Percentiles rank a stretch among this genome's conserved stretches.
These are phyloP conservation scores for Macrosteles quadrilineatus DNA, from an alignment of 1,140 invertebrate species.

Conservation along the genomic window DNA sequence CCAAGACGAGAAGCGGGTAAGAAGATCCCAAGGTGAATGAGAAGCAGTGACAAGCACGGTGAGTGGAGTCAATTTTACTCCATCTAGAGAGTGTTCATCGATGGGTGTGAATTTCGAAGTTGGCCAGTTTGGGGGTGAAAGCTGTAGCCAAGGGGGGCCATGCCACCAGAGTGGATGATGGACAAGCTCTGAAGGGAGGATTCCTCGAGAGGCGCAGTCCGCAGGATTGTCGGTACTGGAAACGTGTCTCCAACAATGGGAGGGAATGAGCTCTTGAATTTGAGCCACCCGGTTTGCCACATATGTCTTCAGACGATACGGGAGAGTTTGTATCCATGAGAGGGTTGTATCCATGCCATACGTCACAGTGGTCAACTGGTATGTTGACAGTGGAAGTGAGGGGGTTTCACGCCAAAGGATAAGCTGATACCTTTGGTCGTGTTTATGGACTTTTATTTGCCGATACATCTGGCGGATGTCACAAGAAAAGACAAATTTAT, in stretches of 20 bases:
- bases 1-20: neutral
- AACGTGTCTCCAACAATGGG: conserved; percentile 30
- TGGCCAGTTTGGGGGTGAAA: neutral
- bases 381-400: neutral
- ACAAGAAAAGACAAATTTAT: conserved; percentile 46
- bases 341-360: neutral
- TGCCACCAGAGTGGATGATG: conserved; percentile 32
- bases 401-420: neutral
- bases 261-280: neutral
- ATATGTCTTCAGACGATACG: neutral
- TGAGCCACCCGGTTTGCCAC: neutral
- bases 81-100: neutral
- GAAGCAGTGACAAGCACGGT: neutral
- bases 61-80: neutral
- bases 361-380: too few species aligned
- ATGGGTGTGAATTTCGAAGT: neutral
- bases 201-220: conserved; percentile 42
- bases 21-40: neutral
- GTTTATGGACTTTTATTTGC: conserved; percentile 39
- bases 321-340: neutral
- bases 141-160: conserved; percentile 19
- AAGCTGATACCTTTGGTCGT: neutral
- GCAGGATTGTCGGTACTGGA: conserved; percentile 41
- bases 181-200: conserved; percentile 11
- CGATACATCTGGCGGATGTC: conserved; percentile 52